Evolutionary conservation across 2,113 vertebrate genomes (phyloP), one percentile per base, ranked within the genome.

Genomic region (Alligator sinensis): DNA sequence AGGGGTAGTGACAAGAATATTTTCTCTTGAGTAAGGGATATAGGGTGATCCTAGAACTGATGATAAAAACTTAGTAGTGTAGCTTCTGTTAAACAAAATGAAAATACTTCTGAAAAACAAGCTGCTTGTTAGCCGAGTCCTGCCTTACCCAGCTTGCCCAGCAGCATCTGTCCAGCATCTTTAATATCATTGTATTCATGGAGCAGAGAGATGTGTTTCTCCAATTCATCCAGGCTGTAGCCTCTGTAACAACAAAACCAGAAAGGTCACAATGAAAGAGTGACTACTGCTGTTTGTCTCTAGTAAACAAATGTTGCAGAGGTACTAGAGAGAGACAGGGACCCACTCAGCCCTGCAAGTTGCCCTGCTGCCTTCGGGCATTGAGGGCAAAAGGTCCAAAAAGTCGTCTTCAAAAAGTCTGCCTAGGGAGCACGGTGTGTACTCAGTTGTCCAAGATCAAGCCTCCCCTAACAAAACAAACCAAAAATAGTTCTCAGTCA

Each of bases 111-210:
- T 12, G 38, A 82, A 59, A 30, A 17, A 24, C 16, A 87, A 84
- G 9, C 7, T 72, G 47, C 82, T 58, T 5, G 59, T 5, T 2
- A 91, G 57, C 38, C 25, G 54, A n/a, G 11, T 34, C 47, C 27
- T 68, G 62, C 91, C 98, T 98, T 98, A 99, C 99, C 99, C 58
- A 99, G 96, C 78, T 96, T 99, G 57, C 99, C 99, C 54, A 99
- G 97, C 64, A 99, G 98, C 95, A 98, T 98, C 97, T 99, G 99
- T 66, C 98, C 99, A 18, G 97, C 97, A 92, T 99, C 99, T 98
- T 99, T 99, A 87, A 99, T 98, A 92, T 99, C 99, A 13, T 99
- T 99, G 90, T 99, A 99, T 94, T 99, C 98, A 3, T 99, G 99
- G 80, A 99, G 98, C 93, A 98, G 98, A 86, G 98, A 95, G 90